Percentiles rank a stretch among this genome's conserved stretches.
Conservation (phyloP, 1,140 invertebrate species). For the Sycophila sp. region DNA sequence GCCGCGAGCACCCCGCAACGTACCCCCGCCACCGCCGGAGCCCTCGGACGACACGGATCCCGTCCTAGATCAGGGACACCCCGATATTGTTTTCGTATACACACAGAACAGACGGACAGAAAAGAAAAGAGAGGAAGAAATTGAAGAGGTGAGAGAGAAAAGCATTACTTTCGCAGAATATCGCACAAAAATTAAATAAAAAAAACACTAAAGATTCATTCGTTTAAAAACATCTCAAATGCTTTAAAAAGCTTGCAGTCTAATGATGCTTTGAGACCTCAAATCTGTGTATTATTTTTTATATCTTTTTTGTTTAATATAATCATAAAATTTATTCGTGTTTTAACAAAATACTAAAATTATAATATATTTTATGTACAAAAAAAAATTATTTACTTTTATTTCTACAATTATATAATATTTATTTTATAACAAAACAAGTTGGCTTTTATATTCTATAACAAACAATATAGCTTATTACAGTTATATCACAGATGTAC, state of each 20-base stretch:
- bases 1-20: conserved; percentile 63
- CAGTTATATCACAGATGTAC: conserved; percentile 5
- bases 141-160: background rate
- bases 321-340: background rate
- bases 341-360: background rate
- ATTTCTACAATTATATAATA: background rate
- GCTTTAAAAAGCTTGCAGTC: background rate
- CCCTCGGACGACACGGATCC: conserved; percentile 66
- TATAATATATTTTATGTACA: background rate
- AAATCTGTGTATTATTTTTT: conserved; percentile 1
- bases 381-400: background rate
- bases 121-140: conserved; percentile 1
- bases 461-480: too few species aligned
- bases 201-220: conserved; percentile 15
- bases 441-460: background rate
- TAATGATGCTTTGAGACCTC: background rate
- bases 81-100: conserved; percentile 53
- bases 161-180: conserved; percentile 18
- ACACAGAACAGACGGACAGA: conserved; percentile 57
- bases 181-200: background rate
- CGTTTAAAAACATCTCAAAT: conserved; percentile 14
- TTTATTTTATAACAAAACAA: background rate
- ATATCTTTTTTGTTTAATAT: background rate
- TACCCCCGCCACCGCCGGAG: conserved; percentile 65
- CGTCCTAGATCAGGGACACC: conserved; percentile 67